Base-by-base conservation (phyloP, 2,888 invertebrate genomes). In the Pammene aurita region DNA sequence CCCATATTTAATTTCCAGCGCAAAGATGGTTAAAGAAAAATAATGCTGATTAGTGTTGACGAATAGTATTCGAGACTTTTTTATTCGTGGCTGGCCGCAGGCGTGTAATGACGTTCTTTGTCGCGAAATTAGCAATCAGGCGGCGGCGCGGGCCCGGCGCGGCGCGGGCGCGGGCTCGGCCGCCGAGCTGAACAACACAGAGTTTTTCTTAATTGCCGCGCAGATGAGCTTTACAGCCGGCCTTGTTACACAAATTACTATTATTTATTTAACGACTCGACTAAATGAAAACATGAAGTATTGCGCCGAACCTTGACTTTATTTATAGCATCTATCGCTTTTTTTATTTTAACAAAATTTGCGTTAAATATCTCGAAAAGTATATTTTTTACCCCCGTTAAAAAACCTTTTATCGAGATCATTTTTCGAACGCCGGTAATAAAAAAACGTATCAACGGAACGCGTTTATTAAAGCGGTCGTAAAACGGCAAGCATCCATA, bases 121-220 rank as follows among this genome's bases (percentile, higher is more conserved):
- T 89, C 89, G 87, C 80, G 80, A 80, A 90, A 90, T 91, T 89
- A 89, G 89, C 87, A 89, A 91, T 90, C 88, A 88, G 85, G 82
- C 78, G 78, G 73, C 83, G 50, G 54, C 13, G 34, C 34, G 34
- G 52, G 50, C 50, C 26, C 26, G 26, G 26, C 26, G 26, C 26
- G 85, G 82, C 78, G 78, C 72, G 82, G 50, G 54, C 13, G 34
- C 34, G 34, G 50, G 54, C 13, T n/a, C 34, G 34, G 50, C 50
- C 76, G 72, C 75, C 74, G 77, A 11, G 84, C 54, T 26, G 88
- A 85, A 82, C 78, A 78, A 81, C 81, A 81, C 80, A 76, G 81
- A 82, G 84, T 75, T 84, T 86, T 88, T 83, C 87, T 82, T 90
- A 90, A 91, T 91, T 90, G 83, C 83, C 77, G 77, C 80, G 76